These are phyloP conservation scores for Thera britannica DNA, from an alignment of 2,888 invertebrate species.

Conservation along the genomic window DNA sequence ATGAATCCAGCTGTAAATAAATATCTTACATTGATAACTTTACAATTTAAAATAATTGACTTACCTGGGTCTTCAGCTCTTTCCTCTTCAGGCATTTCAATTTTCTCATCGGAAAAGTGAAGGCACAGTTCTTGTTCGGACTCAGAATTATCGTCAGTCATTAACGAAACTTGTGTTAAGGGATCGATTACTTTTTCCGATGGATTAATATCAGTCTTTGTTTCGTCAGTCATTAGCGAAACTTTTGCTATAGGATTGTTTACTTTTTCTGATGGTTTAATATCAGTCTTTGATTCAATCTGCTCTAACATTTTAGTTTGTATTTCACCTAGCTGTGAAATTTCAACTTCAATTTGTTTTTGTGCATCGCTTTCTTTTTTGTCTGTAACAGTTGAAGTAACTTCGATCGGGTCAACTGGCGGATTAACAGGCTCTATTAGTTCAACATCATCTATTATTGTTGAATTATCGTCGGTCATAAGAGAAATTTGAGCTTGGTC, in stretches of 20 bases:
- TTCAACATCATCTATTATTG: conserved; percentile 11
- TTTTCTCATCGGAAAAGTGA: conserved; percentile 64
- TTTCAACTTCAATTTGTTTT: background rate
- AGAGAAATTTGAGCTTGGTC: conserved; percentile 66
- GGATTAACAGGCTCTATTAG: background rate
- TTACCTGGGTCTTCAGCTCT: conserved; percentile 40
- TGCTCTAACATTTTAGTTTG: background rate
- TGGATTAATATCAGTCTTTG: background rate
- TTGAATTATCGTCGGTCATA: conserved; percentile 66
- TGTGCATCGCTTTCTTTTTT: background rate
- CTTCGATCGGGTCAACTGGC: background rate
- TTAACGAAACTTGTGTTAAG: conserved; percentile 52
- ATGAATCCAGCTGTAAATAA: background rate
- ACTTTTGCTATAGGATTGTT: conserved; percentile 28
- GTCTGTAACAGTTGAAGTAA: background rate
- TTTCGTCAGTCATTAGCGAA: conserved; percentile 71
- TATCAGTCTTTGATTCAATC: background rate
- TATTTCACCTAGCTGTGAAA: conserved; percentile 1
- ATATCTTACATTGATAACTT: no score
- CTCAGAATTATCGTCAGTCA: conserved; percentile 74
- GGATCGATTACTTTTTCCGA: conserved; percentile 7
- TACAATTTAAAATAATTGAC: background rate
- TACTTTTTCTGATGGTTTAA: background rate
- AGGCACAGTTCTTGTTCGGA: conserved; percentile 62
- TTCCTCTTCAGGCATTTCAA: conserved; percentile 35